Evolutionary conservation across 2,113 vertebrate species (phyloP).

Genomic region (Pangasianodon hypophthalmus): DNA sequence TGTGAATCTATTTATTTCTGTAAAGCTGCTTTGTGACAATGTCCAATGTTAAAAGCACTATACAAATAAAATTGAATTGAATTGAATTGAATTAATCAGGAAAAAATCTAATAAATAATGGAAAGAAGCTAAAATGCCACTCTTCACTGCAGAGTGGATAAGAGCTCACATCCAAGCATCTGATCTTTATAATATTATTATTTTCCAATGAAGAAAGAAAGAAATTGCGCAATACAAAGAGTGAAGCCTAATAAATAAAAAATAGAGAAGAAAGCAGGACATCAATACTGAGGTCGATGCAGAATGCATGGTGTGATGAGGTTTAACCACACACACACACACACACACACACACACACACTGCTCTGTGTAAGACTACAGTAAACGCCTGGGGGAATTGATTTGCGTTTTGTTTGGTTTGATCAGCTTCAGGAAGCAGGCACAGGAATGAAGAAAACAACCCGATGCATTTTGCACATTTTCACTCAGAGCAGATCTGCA

Average conservation of each 20-base stretch:
- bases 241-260: neutral
- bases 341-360: neutral
- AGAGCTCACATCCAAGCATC: too few relatives aligned
- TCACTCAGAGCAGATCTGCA: too few relatives aligned
- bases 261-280: neutral
- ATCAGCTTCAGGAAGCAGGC: neutral
- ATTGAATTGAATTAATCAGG: too few relatives aligned
- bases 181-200: too few relatives aligned
- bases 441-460: neutral
- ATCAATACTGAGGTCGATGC: neutral
- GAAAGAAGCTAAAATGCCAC: neutral
- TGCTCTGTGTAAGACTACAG: neutral
- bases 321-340: neutral
- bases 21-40: too few relatives aligned
- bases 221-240: neutral
- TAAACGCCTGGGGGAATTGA: neutral
- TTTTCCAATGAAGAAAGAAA: neutral
- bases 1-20: too few relatives aligned
- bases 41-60: too few relatives aligned
- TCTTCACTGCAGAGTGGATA: too few relatives aligned
- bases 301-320: neutral
- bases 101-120: neutral
- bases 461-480: neutral
- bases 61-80: too few relatives aligned
- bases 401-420: neutral